Percentiles rank a stretch among this genome's conserved stretches.
phyloP scores from a whole-genome alignment of 2,113 vertebrate species.

The Rhombomys opimus region DNA sequence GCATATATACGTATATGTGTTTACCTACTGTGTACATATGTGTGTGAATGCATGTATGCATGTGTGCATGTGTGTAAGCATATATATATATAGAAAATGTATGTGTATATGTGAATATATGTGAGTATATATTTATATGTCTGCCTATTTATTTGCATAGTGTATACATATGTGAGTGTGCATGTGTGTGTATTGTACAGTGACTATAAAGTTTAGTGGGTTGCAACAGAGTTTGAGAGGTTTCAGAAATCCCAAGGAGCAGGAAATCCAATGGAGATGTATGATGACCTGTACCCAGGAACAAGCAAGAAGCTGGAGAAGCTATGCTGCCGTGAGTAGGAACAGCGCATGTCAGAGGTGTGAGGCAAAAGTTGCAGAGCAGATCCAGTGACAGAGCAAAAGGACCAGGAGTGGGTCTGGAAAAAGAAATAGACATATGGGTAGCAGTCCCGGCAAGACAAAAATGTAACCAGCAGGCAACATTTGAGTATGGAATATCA shows the following conservation, averaged over 20 bases:
- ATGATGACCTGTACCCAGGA: neutral
- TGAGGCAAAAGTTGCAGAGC: neutral
- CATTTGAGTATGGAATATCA: neutral
- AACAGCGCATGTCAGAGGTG: neutral
- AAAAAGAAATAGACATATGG: neutral
- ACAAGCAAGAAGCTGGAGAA: neutral
- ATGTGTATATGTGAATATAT: too few species aligned
- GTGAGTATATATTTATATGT: too few species aligned
- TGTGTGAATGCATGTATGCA: neutral
- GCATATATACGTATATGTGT: neutral
- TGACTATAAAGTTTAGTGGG: neutral
- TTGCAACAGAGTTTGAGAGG: neutral
- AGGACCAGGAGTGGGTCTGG: neutral
- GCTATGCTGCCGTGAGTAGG: neutral
- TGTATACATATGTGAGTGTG: neutral
- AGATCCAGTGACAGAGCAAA: neutral
- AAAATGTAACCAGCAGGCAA: too few species aligned
- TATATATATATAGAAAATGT: too few species aligned
- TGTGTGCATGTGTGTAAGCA: neutral
- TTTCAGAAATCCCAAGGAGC: neutral
- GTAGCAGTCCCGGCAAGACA: neutral
- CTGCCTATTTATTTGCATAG: neutral
- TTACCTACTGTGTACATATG: neutral
- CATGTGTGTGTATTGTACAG: neutral
- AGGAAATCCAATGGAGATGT: neutral